Evolutionary conservation across 2,797 vertebrate species (phyloP).

Genomic region (Rhabdophis nuchalis): DNA sequence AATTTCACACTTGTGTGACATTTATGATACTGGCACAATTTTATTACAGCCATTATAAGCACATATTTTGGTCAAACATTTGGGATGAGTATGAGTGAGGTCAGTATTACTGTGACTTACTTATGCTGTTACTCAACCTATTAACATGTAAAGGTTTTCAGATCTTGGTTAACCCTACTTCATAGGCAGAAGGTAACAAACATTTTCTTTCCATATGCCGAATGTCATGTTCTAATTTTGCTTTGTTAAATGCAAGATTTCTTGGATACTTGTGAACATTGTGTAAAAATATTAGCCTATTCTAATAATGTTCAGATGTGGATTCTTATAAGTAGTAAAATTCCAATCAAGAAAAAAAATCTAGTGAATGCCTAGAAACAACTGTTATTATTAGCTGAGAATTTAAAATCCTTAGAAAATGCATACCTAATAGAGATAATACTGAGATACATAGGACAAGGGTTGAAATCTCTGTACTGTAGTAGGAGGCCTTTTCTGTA

Average conservation of each 20-base stretch:
- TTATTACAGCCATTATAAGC: slow-evolving; percentile 24
- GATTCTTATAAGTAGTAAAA: slow-evolving; percentile 38
- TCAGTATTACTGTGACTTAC: slow-evolving; percentile 27
- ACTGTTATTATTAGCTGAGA: slow-evolving; percentile 40
- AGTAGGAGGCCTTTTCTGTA: slow-evolving; percentile 61
- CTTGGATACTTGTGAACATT: slow-evolving; percentile 44
- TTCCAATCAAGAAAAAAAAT: slow-evolving; percentile 36
- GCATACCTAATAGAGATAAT: slow-evolving; percentile 39
- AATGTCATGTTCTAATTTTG: slow-evolving; percentile 11
- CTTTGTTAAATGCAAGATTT: slow-evolving; percentile 33
- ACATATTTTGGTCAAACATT: slow-evolving; percentile 17
- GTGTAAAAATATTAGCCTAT: slow-evolving; percentile 28
- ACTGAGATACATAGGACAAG: slow-evolving; percentile 43
- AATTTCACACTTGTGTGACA: background rate
- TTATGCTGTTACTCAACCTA: slow-evolving; percentile 37
- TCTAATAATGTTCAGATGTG: slow-evolving; percentile 27
- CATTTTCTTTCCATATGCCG: slow-evolving; percentile 17
- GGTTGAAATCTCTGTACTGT: slow-evolving; percentile 47
- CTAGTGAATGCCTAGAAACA: slow-evolving; percentile 39
- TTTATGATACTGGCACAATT: background rate
- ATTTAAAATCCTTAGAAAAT: slow-evolving; percentile 54
- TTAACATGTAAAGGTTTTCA: slow-evolving; percentile 32
- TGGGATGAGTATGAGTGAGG: slow-evolving; percentile 2
- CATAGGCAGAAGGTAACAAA: slow-evolving; percentile 4
- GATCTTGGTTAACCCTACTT: slow-evolving; percentile 22